phyloP scores from a whole-genome alignment of 2,888 invertebrate genomes.

The Lasioglossum oenotherae region DNA sequence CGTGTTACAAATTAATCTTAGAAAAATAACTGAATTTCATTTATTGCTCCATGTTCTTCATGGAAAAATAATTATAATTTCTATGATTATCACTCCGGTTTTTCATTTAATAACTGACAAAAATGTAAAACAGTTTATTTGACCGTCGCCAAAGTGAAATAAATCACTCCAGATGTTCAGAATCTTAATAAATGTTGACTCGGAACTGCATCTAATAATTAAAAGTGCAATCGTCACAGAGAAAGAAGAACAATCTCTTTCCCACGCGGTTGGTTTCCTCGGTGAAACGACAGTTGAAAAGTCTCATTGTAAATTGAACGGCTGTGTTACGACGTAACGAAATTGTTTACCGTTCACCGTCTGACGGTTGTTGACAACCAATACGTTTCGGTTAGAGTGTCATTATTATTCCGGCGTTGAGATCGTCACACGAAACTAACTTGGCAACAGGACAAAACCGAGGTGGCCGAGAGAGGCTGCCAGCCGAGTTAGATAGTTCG shows the following conservation, averaged over 20 bases:
- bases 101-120: background rate
- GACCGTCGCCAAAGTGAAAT: background rate
- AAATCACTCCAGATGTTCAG: background rate
- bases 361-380: conserved; percentile 16
- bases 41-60: background rate
- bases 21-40: background rate
- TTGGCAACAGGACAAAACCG: conserved; percentile 48
- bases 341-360: conserved; percentile 17
- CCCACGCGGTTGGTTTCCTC: background rate
- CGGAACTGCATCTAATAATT: background rate
- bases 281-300: background rate
- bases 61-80: too few species aligned
- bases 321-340: background rate
- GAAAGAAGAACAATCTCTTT: background rate
- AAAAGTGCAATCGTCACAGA: background rate
- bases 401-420: conserved; percentile 32
- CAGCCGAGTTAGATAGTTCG: conserved; percentile 18
- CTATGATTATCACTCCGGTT: too few species aligned
- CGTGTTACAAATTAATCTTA: background rate
- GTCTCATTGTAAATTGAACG: background rate
- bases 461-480: conserved; percentile 1
- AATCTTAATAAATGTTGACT: background rate
- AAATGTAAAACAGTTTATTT: background rate
- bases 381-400: conserved; percentile 19
- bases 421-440: conserved; percentile 16